Evolutionary conservation across 2,888 invertebrate species (phyloP).

Genomic region (Zygaena filipendulae): DNA sequence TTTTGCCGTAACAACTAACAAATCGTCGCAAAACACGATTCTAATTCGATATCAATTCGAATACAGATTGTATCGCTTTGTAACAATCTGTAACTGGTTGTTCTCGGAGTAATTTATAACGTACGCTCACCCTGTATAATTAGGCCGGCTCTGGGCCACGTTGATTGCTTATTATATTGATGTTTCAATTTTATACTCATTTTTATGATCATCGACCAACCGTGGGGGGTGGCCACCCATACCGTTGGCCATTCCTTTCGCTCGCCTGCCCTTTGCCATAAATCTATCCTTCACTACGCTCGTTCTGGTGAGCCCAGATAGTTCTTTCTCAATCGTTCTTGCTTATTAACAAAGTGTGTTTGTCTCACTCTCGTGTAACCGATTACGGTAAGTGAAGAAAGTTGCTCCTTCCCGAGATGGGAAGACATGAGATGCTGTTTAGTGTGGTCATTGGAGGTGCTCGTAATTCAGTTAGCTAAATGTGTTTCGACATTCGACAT

Average conservation of each 20-base stretch:
- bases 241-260: conserved; percentile 33
- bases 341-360: conserved; percentile 16
- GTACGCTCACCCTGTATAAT: conserved; percentile 57
- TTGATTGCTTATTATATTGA: conserved; percentile 70
- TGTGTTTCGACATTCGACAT: conserved; percentile 17
- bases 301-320: conserved; percentile 32
- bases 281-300: conserved; percentile 38
- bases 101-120: conserved; percentile 57
- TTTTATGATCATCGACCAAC: conserved; percentile 69
- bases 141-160: conserved; percentile 45
- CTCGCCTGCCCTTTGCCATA: conserved; percentile 23
- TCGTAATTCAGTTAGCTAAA: neutral
- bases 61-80: too few relatives aligned
- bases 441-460: neutral
- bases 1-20: too few relatives aligned
- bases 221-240: conserved; percentile 70
- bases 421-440: conserved; percentile 5
- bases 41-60: too few relatives aligned
- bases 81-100: conserved; percentile 47
- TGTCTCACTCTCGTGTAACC: conserved; percentile 23
- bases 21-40: too few relatives aligned
- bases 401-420: conserved; percentile 38
- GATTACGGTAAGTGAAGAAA: conserved; percentile 52
- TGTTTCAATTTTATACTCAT: conserved; percentile 70
- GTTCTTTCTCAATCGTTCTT: conserved; percentile 32